phyloP scores from a whole-genome alignment of 2,797 vertebrate species.

The Pygocentrus nattereri region DNA sequence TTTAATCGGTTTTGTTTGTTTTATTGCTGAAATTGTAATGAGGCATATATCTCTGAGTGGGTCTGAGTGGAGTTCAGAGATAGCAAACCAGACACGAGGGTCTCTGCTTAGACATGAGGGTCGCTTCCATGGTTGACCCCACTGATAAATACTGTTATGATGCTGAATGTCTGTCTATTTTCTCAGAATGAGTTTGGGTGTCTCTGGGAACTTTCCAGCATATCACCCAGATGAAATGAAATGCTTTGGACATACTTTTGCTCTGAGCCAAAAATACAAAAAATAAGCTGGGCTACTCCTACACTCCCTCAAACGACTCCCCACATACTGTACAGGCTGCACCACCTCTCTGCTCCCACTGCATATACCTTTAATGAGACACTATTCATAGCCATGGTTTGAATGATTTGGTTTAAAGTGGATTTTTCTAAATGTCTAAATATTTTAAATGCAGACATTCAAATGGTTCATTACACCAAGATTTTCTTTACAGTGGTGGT shows the following conservation, averaged over 20 bases:
- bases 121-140: background rate
- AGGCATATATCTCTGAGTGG: too few species aligned
- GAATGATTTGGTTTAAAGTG: background rate
- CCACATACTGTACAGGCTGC: background rate
- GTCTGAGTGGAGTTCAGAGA: too few species aligned
- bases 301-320: background rate
- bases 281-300: background rate
- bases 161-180: background rate
- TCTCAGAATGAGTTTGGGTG: background rate
- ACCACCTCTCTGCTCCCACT: too few species aligned
- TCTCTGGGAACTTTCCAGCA: constrained; percentile 6
- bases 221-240: background rate
- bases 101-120: too few species aligned
- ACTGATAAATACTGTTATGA: background rate
- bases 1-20: too few species aligned
- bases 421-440: too few species aligned
- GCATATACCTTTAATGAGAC: background rate
- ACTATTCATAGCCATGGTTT: background rate
- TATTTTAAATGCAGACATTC: too few species aligned
- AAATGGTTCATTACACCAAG: too few species aligned
- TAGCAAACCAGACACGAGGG: too few species aligned
- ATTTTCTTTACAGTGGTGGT: too few species aligned
- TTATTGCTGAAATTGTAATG: too few species aligned
- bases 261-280: background rate
- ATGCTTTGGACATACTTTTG: background rate